Evolutionary conservation across 2,888 invertebrate species (phyloP).

Genomic region (Steinernema scapterisci): DNA sequence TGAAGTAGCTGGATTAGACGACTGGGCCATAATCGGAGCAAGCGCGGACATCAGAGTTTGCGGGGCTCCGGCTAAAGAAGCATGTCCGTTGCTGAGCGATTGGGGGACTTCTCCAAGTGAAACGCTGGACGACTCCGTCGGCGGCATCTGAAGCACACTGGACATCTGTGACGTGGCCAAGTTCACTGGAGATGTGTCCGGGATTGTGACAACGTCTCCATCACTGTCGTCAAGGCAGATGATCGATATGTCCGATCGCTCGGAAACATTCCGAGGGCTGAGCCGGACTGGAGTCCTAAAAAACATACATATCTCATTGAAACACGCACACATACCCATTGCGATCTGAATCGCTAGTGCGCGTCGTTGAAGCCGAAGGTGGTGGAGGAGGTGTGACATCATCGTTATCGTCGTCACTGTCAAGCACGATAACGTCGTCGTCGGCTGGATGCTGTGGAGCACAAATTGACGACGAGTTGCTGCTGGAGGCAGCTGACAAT

Average conservation of each 20-base stretch:
- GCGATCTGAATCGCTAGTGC: not conserved
- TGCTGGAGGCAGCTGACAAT: not conserved
- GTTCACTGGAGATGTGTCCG: not conserved
- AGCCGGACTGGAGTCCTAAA: not conserved
- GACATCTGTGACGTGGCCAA: not conserved
- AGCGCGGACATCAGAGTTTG: not conserved
- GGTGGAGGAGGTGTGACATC: conserved; percentile 1
- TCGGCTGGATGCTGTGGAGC: not conserved
- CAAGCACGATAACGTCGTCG: conserved; percentile 27
- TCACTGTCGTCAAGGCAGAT: conserved; percentile 23
- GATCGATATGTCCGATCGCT: not conserved
- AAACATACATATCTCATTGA: not conserved
- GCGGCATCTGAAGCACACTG: not conserved
- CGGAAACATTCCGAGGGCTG: not conserved
- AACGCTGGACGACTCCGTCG: too few relatives aligned
- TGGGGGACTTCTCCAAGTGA: not conserved
- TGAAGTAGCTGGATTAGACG: not conserved
- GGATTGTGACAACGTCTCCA: not conserved
- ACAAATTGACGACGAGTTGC: not conserved
- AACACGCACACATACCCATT: not conserved
- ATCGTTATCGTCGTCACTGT: conserved; percentile 25
- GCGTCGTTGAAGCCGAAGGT: not conserved
- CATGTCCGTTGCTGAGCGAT: not conserved
- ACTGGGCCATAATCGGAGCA: not conserved
- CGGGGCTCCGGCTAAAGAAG: not conserved